Conservation (phyloP, 1,140 invertebrate genomes). For the Temnothorax longispinosus region DNA sequence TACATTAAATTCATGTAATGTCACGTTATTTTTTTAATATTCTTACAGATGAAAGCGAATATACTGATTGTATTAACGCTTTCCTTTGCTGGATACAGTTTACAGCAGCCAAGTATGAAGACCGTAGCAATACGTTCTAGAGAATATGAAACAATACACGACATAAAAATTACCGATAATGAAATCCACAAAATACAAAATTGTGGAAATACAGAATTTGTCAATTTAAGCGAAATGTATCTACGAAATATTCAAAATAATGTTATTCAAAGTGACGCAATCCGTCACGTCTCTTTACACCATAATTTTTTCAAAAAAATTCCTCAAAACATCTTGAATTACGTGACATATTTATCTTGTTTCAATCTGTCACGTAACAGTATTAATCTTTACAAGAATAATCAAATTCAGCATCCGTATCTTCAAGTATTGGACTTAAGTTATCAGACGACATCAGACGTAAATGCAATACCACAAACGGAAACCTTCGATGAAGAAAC, state of each 20-base stretch:
- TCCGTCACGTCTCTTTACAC: neutral
- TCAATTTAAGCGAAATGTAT: neutral
- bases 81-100: neutral
- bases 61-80: neutral
- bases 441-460: neutral
- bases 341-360: neutral
- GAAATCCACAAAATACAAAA: neutral
- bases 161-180: neutral
- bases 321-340: neutral
- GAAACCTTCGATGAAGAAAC: neutral
- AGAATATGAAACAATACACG: accelerated
- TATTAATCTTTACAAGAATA: neutral
- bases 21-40: neutral
- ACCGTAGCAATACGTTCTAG: accelerated
- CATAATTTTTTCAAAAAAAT: neutral
- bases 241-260: neutral
- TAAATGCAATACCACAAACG: neutral
- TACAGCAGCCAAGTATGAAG: neutral
- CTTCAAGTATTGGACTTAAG: neutral
- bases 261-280: neutral
- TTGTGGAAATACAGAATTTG: accelerated
- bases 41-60: neutral
- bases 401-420: neutral
- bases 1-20: neutral
- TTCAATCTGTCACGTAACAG: neutral